Base-by-base conservation (phyloP, 2,888 invertebrate species). In the Xylophagus ater region DNA sequence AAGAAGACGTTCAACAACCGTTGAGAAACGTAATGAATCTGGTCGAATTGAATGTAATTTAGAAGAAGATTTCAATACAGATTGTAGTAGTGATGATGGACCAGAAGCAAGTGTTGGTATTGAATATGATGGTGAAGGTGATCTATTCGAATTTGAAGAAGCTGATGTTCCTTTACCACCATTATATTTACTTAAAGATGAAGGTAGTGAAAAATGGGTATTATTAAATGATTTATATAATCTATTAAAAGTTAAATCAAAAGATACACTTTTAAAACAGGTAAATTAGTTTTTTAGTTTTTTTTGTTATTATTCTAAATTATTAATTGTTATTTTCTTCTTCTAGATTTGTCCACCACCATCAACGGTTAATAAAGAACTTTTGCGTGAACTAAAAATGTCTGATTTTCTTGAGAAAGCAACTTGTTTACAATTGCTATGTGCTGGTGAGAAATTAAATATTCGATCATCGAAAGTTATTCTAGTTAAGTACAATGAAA, bases 401-500 rank as follows among this genome's bases (percentile, higher is more conserved):
- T 74, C 78, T 29, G 86, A 86, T 56, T 87, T 87, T 59, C 63
- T 85, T 43, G 83, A 86, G 56, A 74, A 81, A 50, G 83, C 85
- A 12, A 79, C 78, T 49, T 85, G 85, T 56, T 78, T 84, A 55
- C 84, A 84, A 57, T 69, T 86, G 37, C 64, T 84, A 43, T 77
- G 81, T 53, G 79, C 81, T 30, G 83, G 83, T 21, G 84, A 83
- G 59, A 81, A 81, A 57, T 71, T 86, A 44, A 85, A 84, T 60
- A 76, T 82, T 40, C 74, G 84, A 42, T 80, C 81, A 29, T 81
- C 84, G 34, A 85, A 85, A 62, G 81, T 87, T 51, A 76, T 81
- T 36, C 74, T 89, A 40, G 78, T 89, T 49, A 76, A 81, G 58
- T 86, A 87, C 67, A 87, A 85, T 52, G 85, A 87, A 55, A 81